Evolutionary conservation across 2,797 vertebrate species (phyloP).

Genomic region (Danio choprae): DNA sequence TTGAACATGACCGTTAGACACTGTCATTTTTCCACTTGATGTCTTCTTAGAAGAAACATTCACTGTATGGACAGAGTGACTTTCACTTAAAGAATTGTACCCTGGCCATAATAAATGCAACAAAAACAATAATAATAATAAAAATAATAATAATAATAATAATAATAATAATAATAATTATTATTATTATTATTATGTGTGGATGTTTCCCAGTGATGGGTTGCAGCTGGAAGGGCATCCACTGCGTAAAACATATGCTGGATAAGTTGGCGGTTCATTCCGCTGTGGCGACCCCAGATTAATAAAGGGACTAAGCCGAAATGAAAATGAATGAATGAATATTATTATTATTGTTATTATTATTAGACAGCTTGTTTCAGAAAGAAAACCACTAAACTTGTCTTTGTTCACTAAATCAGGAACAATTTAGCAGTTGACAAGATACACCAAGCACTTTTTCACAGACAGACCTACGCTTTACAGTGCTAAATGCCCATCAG

Average conservation of each 20-base stretch:
- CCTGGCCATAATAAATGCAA: background rate
- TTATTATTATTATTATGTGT: too few species aligned
- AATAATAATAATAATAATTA: too few species aligned
- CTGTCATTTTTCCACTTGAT: background rate
- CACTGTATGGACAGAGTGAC: background rate
- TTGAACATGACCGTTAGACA: background rate
- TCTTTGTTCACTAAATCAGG: background rate
- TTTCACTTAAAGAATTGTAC: background rate
- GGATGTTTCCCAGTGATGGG: too few species aligned
- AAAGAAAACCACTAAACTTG: background rate
- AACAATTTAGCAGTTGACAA: constrained; percentile 29
- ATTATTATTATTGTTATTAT: background rate
- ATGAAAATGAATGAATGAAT: too few species aligned
- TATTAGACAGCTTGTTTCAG: background rate
- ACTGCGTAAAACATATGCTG: too few species aligned
- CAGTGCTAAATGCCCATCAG: constrained; percentile 4
- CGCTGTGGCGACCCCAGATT: too few species aligned
- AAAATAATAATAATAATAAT: too few species aligned
- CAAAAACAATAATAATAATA: background rate
- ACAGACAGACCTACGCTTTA: background rate
- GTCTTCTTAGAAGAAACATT: background rate
- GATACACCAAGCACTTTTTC: constrained; percentile 8
- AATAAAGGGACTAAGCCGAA: too few species aligned
- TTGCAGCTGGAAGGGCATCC: too few species aligned
- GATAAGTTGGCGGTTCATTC: too few species aligned